A percentile compares a stretch with the other conserved stretches of the same genome.
phyloP scores from a whole-genome alignment of 2,113 vertebrate species.

The Lophura nycthemera region DNA sequence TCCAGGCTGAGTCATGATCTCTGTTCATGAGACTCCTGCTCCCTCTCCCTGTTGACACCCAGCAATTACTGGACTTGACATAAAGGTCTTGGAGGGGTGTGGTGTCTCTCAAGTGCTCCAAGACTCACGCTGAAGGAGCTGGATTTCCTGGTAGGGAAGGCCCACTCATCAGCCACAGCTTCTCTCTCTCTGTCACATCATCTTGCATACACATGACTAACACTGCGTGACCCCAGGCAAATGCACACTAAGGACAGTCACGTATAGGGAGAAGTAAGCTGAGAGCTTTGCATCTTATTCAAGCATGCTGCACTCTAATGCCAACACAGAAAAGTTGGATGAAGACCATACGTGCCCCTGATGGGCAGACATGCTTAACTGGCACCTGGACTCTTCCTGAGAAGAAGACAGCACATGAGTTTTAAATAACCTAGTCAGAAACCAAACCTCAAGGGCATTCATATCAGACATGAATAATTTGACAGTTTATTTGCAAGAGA shows the following conservation, averaged over 20 bases:
- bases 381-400: constrained; percentile 3
- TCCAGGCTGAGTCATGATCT: neutral
- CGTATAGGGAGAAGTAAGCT: neutral
- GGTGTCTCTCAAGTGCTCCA: neutral
- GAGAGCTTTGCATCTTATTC: constrained; percentile 36
- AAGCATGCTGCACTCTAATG: neutral
- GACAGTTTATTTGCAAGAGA: neutral
- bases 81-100: neutral
- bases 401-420: neutral
- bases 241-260: neutral
- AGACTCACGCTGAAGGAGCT: neutral
- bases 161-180: neutral
- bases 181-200: fast-evolving
- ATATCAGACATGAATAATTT: neutral
- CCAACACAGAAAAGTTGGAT: neutral
- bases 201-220: neutral
- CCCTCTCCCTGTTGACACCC: neutral
- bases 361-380: neutral
- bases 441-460: constrained; percentile 37
- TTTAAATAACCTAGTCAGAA: constrained; percentile 58
- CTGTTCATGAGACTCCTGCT: neutral
- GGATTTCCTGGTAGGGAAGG: neutral
- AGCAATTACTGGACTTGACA: neutral
- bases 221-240: neutral
- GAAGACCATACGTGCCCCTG: neutral